Conservation (phyloP, 2,113 vertebrate species). For the Ailurus styani region DNA sequence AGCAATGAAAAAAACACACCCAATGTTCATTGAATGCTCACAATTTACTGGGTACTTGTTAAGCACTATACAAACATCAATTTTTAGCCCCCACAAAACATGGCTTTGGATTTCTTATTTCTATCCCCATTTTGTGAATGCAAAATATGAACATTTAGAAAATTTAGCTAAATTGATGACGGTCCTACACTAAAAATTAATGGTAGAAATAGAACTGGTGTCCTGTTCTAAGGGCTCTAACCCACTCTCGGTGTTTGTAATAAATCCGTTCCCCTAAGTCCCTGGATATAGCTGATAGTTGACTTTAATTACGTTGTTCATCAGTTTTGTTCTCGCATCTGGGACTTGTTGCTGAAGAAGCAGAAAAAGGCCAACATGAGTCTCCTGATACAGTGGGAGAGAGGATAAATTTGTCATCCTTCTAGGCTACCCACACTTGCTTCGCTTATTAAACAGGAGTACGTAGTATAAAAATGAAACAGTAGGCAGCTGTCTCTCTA, state of each 20-base stretch:
- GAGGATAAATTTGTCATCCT: background rate
- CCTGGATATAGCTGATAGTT: background rate
- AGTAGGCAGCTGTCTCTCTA: background rate
- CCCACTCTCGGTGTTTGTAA: background rate
- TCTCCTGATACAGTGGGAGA: background rate
- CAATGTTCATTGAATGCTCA: background rate
- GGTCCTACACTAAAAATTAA: background rate
- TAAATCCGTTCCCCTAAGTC: background rate
- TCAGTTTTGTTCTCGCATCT: background rate
- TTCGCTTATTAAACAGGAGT: background rate
- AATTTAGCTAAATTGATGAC: background rate
- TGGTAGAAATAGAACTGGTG: background rate
- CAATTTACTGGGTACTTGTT: background rate
- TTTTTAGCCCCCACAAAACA: background rate
- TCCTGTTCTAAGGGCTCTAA: background rate
- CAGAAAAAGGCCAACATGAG: background rate
- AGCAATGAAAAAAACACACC: background rate
- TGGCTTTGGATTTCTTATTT: background rate
- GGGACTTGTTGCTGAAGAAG: background rate
- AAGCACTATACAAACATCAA: background rate
- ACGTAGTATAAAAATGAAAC: background rate
- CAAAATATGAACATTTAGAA: background rate
- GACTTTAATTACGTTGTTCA: background rate
- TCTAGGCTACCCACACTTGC: accelerated
- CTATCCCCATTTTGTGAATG: background rate